Conservation (phyloP, 2,113 vertebrate species). For the Motacilla alba region DNA sequence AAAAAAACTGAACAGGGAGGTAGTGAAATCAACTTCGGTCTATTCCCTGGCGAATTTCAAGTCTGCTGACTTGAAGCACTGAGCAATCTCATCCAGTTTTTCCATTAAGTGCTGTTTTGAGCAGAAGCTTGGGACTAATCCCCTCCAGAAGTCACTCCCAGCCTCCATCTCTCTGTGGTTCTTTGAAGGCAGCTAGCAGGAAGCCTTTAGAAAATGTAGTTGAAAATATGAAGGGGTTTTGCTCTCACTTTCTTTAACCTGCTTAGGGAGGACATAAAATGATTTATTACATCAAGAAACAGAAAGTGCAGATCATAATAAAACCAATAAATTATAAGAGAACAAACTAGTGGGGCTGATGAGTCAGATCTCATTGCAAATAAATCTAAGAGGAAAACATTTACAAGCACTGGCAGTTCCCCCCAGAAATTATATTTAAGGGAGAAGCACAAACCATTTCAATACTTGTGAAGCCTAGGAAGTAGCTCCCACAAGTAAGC, state of each 20-base stretch:
- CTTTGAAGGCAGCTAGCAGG: neutral
- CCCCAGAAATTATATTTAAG: neutral
- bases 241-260: neutral
- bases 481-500: neutral
- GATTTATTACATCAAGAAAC: slow-evolving; percentile 28
- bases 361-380: slow-evolving; percentile 16
- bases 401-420: neutral
- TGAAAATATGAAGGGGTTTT: neutral
- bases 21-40: neutral
- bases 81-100: neutral
- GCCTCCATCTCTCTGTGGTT: neutral
- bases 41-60: neutral
- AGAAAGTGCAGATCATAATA: slow-evolving; percentile 47
- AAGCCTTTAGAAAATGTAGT: neutral
- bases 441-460: neutral
- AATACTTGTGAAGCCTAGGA: neutral
- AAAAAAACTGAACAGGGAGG: neutral
- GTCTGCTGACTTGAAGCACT: neutral
- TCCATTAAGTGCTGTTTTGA: neutral
- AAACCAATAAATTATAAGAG: slow-evolving; percentile 33
- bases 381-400: slow-evolving; percentile 24
- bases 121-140: neutral
- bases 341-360: neutral
- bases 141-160: neutral
- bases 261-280: neutral